Base-by-base conservation (phyloP, 1,140 invertebrate genomes). In the Zophobas atratus region DNA sequence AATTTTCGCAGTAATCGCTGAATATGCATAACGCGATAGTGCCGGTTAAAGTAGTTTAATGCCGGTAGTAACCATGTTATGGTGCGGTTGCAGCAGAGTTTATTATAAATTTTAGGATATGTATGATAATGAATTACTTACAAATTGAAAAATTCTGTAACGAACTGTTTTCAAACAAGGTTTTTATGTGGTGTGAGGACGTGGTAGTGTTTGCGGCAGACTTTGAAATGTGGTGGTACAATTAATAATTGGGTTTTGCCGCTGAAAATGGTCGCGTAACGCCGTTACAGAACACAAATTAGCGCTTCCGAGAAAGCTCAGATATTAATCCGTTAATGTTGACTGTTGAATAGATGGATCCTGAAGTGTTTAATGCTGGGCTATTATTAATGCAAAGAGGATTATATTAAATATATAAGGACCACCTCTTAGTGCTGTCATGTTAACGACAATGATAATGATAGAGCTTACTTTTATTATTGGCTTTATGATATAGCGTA, bases 401-500 rank as follows among this genome's bases (percentile, higher is more conserved):
- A 77, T 77, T 77, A 71, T 77, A 77, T 77, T 77, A 70, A 71
- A 71, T 77, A 77, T 77, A 77, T 77, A 77, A 77, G 63, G 67
- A 77, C 63, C 75, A 70, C 48, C 63, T 63, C 38, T 55, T 57
- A 53, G 46, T 32, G 8, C 75, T 57, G 56, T 70, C 60, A 48
- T 63, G 75, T 76, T 51, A 76, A 56, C 70, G 70, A 56, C 20
- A 33, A 72, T 48, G 41, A 33, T 72, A 72, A 56, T 56, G 60
- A 67, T 39, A 43, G 60, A 72, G 48, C 70, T 72, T 72, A 72
- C 38, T 67, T 67, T 67, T 67, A 67, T 67, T 67, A 67, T 72
- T 72, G 70, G 70, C 70, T 72, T 72, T 72, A 48, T 72, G 46
- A 51, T 72, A 8, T 72, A 49, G 34, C 43, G 35, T 35, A 48